Percentiles rank a stretch among this genome's conserved stretches.
Evolutionary conservation across 2,888 invertebrate genomes (phyloP).

Genomic region (Drosophila acutilabella): DNA sequence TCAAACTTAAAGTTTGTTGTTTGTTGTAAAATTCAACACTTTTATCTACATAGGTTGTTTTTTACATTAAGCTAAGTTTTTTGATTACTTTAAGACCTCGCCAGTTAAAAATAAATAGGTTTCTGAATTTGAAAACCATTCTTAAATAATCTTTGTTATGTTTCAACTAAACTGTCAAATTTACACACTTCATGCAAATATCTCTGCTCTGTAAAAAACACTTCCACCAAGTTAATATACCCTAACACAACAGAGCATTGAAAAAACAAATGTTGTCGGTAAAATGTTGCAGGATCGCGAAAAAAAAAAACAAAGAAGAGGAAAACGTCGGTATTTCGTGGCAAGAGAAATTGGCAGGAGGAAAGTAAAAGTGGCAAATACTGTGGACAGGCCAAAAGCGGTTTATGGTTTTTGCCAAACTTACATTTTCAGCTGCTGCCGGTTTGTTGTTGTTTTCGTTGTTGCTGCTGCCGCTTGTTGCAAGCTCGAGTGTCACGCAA

Average conservation of each 20-base stretch:
- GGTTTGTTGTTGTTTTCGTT: conserved; percentile 21
- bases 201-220: background rate
- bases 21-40: too few relatives aligned
- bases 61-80: too few relatives aligned
- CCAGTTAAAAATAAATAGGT: too few relatives aligned
- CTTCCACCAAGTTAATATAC: background rate
- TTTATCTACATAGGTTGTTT: too few relatives aligned
- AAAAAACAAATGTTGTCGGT: conserved; percentile 6
- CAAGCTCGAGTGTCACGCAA: conserved; percentile 51
- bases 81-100: too few relatives aligned
- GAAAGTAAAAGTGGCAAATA: conserved; percentile 52
- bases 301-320: background rate
- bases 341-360: background rate
- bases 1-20: too few relatives aligned
- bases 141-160: too few relatives aligned
- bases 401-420: conserved; percentile 40
- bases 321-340: background rate
- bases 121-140: too few relatives aligned
- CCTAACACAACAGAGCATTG: background rate
- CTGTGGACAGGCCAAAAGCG: conserved; percentile 45
- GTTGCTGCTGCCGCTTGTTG: conserved; percentile 45
- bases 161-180: too few relatives aligned
- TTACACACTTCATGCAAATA: too few relatives aligned
- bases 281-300: conserved; percentile 11
- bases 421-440: conserved; percentile 47